Evolutionary conservation across 2,888 invertebrate species (phyloP).

Genomic region (Linnaemya tessellans): DNA sequence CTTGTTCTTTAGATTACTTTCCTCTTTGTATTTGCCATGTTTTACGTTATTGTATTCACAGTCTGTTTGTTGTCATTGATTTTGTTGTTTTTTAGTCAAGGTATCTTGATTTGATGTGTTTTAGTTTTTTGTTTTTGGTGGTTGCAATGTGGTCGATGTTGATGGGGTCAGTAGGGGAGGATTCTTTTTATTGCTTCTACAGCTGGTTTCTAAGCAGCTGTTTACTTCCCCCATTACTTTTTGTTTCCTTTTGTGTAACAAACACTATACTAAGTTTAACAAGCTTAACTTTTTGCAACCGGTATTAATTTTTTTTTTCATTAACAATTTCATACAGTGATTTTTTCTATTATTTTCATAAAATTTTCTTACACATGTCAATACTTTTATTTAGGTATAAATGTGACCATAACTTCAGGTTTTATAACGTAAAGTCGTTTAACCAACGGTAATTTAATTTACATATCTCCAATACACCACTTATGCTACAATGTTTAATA

Average conservation of each 20-base stretch:
- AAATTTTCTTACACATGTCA: no score
- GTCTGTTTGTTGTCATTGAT: slow-evolving; percentile 60
- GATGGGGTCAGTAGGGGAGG: slow-evolving; percentile 40
- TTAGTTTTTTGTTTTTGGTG: slow-evolving; percentile 3
- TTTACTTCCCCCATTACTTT: slow-evolving; percentile 33
- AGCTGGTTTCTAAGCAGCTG: slow-evolving; percentile 64
- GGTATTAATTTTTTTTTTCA: not conserved
- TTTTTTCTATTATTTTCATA: no score
- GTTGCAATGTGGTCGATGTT: not conserved
- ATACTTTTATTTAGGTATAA: no score
- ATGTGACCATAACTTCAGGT: no score
- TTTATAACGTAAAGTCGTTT: no score
- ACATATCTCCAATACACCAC: no score
- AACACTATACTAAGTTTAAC: not conserved
- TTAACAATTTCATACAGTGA: no score
- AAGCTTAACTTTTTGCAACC: not conserved
- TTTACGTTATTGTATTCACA: slow-evolving; percentile 44
- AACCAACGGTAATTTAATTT: no score
- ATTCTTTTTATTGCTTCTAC: slow-evolving; percentile 27
- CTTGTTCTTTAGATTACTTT: slow-evolving; percentile 59
- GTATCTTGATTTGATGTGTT: slow-evolving; percentile 43
- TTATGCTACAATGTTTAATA: no score
- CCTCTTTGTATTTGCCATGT: slow-evolving; percentile 48
- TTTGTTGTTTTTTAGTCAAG: slow-evolving; percentile 31
- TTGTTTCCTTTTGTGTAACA: no score